Conservation (phyloP, 2,113 vertebrate species). For the Columba janthina region DNA sequence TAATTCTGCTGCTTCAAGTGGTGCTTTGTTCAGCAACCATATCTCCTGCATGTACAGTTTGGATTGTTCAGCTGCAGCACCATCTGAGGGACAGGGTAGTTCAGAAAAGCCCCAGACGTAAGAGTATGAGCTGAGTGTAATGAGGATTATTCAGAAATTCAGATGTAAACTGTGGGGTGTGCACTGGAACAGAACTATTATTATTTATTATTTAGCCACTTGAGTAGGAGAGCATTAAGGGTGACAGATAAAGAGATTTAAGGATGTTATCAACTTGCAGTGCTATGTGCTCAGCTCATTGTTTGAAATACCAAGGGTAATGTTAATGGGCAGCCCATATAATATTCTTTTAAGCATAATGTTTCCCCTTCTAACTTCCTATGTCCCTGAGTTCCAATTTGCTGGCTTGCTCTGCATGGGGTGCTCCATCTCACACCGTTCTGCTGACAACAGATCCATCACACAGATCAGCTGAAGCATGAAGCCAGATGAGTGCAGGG, state of each 20-base stretch:
- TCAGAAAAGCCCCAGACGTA: background rate
- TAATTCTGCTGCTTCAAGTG: background rate
- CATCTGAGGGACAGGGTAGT: background rate
- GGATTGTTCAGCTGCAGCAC: background rate
- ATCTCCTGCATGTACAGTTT: background rate
- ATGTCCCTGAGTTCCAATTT: background rate
- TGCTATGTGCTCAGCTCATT: background rate
- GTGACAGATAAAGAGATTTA: background rate
- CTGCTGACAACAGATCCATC: background rate
- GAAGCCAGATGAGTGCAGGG: background rate
- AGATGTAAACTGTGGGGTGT: background rate
- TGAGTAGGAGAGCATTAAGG: background rate
- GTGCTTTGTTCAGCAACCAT: background rate
- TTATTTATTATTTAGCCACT: background rate
- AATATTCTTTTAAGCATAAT: background rate
- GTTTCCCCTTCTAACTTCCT: background rate
- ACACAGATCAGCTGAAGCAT: background rate
- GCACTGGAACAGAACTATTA: background rate
- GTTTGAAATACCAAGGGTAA: background rate
- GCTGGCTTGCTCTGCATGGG: background rate
- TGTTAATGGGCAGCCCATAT: background rate
- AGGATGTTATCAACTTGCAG: background rate
- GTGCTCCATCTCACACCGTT: background rate
- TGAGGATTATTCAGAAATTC: background rate
- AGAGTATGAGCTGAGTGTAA: background rate